A percentile compares a stretch with the other conserved stretches of the same genome.
phyloP scores from a whole-genome alignment of 2,113 vertebrate genomes.

The Climacteris rufus region DNA sequence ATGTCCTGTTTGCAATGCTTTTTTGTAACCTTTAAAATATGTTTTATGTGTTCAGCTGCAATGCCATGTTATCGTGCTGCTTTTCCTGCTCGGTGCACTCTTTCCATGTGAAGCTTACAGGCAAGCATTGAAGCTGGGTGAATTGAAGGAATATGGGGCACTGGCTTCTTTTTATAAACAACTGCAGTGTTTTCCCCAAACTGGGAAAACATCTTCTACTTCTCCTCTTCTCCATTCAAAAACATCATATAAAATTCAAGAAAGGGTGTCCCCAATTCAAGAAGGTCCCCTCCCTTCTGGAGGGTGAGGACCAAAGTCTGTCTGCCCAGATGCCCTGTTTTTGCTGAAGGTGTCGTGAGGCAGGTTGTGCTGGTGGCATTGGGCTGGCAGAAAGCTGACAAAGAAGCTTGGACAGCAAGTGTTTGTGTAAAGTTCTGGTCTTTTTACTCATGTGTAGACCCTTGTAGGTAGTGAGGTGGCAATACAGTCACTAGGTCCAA shows the following conservation, averaged over 20 bases:
- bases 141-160: neutral
- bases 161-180: neutral
- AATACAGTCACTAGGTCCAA: fast-evolving
- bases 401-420: neutral
- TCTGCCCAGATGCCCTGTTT: neutral
- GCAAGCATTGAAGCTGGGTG: neutral
- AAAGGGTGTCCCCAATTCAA: no score
- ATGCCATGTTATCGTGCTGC: neutral
- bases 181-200: neutral
- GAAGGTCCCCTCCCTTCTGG: no score
- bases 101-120: neutral
- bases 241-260: neutral
- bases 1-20: slow-evolving; percentile 16
- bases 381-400: neutral
- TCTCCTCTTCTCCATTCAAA: neutral
- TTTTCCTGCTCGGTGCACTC: neutral
- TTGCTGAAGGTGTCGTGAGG: fast-evolving
- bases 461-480: neutral
- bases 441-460: neutral
- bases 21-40: neutral
- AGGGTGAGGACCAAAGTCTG: neutral
- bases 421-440: neutral
- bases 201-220: neutral
- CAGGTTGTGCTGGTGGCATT: neutral
- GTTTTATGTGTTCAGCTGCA: neutral